phyloP scores from a whole-genome alignment of 2,797 vertebrate genomes.

The Anomalospiza imberbis region DNA sequence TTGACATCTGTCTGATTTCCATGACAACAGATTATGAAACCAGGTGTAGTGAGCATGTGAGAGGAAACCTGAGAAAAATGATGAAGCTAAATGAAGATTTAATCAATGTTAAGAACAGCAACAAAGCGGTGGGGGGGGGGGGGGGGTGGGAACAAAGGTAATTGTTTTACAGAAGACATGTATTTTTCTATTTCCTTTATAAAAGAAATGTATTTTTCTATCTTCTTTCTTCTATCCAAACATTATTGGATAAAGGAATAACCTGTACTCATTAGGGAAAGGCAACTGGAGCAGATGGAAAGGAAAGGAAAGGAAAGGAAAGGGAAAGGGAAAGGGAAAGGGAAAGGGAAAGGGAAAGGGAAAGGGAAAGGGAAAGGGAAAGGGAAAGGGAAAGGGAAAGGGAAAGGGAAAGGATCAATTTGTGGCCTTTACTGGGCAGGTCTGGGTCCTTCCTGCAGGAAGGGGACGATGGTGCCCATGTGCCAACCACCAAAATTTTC shows the following conservation, averaged over 20 bases:
- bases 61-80: conserved; percentile 13
- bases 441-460: background rate
- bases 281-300: background rate
- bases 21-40: conserved; percentile 68
- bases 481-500: background rate
- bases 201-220: background rate
- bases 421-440: background rate
- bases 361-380: too few relatives aligned
- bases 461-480: background rate
- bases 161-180: background rate
- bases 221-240: background rate
- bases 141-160: background rate
- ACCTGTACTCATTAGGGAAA: background rate
- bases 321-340: too few relatives aligned
- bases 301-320: too few relatives aligned
- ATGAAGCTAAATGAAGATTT: conserved; percentile 33
- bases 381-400: too few relatives aligned
- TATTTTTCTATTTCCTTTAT: background rate
- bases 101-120: conserved; percentile 2
- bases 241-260: background rate
- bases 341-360: too few relatives aligned
- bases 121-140: background rate
- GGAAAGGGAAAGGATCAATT: background rate
- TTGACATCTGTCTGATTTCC: conserved; percentile 72
- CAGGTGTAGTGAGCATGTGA: conserved; percentile 34